Base-by-base conservation (phyloP, 92 coral and sea anemone genomes). In the Epizoanthus stellaris region DNA sequence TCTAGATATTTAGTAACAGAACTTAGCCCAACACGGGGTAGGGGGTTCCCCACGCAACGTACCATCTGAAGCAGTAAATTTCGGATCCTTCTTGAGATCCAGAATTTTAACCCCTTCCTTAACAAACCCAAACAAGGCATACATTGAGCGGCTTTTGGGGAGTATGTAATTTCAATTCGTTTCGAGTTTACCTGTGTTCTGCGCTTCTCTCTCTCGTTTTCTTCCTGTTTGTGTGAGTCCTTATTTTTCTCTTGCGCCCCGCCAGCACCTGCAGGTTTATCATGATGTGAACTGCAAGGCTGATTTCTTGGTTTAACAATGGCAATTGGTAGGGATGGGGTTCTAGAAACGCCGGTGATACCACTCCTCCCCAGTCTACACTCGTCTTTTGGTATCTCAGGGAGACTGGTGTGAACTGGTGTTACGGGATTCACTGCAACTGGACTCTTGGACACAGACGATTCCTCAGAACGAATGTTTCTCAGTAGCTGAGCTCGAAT, bases 271-370 rank as follows among this genome's bases (percentile, higher is more conserved):
- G 58, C 58, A 20, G 71, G 65, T 62, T 21, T 57, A 3, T 38
- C 23, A 4, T 6, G 54, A 56, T 6, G 13, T 19, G 60, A 42
- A 39, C 17, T 14, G 17, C 76, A 13, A 30, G 14, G 23, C 36
- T 75, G 85, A 5, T 83, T 77, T 9, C 89, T 84, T 20, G 93
- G 90, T 4, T 76, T 82, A 40, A 92, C 95, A 20, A 89, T 85
- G n/a, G 93, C 95, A 11, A 81, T 90, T 40, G 92, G 91, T 6
- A 75, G 75, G 13, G 80, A 17, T n/a, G 53, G 56, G 14, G 25
- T 61, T 36, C 76, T 68, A 30, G 79, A 49, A 71, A 82, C 54
- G 67, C 61, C 67, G 61, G 13, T n/a, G 38, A 54, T 47, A 67
- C 39, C 40, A 54, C 30, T 9, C 14, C 25, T 81, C 16, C 25